These are phyloP conservation scores for Glaucopsyche alexis DNA, from an alignment of 2,888 invertebrate species.

Conservation along the genomic window DNA sequence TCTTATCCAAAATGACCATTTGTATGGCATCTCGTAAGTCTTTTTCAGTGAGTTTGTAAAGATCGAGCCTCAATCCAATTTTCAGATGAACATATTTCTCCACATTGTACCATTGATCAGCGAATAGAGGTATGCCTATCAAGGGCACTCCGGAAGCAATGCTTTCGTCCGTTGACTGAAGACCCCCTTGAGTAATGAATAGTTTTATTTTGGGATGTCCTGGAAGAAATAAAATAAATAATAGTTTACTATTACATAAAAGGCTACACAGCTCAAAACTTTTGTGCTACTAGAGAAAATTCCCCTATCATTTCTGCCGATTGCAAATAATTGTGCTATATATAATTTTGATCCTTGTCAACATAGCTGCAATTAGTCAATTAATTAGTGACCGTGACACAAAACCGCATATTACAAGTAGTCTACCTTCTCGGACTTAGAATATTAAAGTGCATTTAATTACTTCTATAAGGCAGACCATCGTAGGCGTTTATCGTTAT, in stretches of 20 bases:
- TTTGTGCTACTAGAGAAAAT: too few relatives aligned
- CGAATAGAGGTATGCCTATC: constrained; percentile 60
- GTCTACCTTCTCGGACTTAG: background rate
- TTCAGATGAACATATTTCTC: constrained; percentile 48
- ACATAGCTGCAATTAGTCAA: too few relatives aligned
- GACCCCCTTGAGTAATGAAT: constrained; percentile 64
- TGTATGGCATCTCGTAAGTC: constrained; percentile 44
- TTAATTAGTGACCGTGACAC: background rate
- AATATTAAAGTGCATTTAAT: too few relatives aligned
- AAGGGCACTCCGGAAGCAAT: constrained; percentile 59
- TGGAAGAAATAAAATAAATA: constrained; percentile 34
- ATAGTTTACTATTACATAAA: too few relatives aligned
- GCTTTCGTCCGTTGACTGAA: constrained; percentile 66
- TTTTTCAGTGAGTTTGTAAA: constrained; percentile 47
- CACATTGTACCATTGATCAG: constrained; percentile 61
- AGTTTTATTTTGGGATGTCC: constrained; percentile 67
- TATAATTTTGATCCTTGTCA: background rate
- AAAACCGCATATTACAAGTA: background rate
- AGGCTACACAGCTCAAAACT: too few relatives aligned
- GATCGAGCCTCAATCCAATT: constrained; percentile 53
- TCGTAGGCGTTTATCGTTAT: too few relatives aligned
- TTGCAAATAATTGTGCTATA: too few relatives aligned
- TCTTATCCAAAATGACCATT: constrained; percentile 42
- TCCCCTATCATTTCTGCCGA: too few relatives aligned
- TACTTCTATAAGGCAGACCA: too few relatives aligned